Base-by-base conservation (phyloP, 2,797 vertebrate species). In the Rousettus madagascariensis region DNA sequence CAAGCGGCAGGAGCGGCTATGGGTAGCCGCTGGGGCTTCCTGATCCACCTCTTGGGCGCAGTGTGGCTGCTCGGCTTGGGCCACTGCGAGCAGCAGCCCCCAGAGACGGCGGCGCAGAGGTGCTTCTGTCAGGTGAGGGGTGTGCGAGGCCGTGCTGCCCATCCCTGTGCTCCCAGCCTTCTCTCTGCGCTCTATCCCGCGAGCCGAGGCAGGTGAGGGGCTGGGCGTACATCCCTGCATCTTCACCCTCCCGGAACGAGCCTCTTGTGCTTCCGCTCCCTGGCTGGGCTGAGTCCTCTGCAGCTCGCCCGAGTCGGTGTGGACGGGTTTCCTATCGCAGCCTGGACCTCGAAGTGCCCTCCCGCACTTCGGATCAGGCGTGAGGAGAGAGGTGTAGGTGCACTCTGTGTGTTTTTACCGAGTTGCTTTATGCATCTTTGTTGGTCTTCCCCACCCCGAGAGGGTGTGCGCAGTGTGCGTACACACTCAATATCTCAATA, bases 111-210 rank as follows among this genome's bases (percentile, higher is more conserved):
- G 33, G 98, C 97, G 51, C 94, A 98, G 96, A 97, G 98, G 96
- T 99, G 99, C 96, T 99, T 99, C 98, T 99, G 99, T 95, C 98
- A 99, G 98, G 99, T 99, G 96, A 98, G 98, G 9, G 8, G 26
- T 19, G 28, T 8, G 90, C 66, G 75, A 49, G 57, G 33, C 16
- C 5, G 30, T 1, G 71, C 61, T 1, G 20, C 1, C 2, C 8
- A 19, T 63, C 20, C 16, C 17, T 6, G 22, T 24, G 46, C 61
- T 30, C 26, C 38, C 5, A 19, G 46, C 22, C 68, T 33, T 1
- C 7, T 11, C n/a, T 3, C 79, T 22, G 51, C 82, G 75, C 61
- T 24, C 12, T 0, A 15, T 17, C 4, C 16, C 15, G 61, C 51
- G 74, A 86, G 22, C 53, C 36, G n/a, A 0, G 6, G 65, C 91